Conservation (phyloP, 2,888 invertebrate species). For the Lepidochrysops patricia region DNA sequence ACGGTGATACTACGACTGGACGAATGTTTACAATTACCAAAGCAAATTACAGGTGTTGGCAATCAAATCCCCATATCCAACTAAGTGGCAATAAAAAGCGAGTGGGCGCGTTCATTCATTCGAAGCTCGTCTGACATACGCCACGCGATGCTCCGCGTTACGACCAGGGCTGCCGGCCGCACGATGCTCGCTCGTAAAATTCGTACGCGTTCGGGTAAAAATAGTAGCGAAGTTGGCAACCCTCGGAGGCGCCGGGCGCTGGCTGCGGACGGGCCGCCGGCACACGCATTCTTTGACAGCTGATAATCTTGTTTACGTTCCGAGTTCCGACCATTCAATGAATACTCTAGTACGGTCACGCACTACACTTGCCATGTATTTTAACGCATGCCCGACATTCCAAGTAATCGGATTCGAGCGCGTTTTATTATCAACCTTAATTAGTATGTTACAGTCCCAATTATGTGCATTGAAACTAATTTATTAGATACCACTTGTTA, state of each 20-base stretch:
- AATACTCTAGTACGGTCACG: constrained; percentile 24
- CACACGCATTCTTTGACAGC: constrained; percentile 57
- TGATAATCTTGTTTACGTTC: constrained; percentile 45
- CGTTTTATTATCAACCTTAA: neutral
- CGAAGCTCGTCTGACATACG: constrained; percentile 23
- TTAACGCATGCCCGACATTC: neutral
- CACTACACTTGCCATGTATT: constrained; percentile 7
- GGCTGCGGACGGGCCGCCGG: constrained; percentile 26
- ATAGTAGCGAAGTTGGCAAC: neutral
- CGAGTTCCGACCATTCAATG: constrained; percentile 35
- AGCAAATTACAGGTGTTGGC: constrained; percentile 61
- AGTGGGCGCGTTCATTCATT: constrained; percentile 39
- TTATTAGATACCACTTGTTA: neutral
- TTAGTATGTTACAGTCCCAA: neutral
- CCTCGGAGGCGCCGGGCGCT: constrained; percentile 8
- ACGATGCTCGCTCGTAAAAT: neutral
- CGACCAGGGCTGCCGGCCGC: constrained; percentile 17
- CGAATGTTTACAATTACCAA: constrained; percentile 23
- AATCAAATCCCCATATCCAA: constrained; percentile 45
- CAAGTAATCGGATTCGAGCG: neutral
- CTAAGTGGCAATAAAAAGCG: constrained; percentile 61
- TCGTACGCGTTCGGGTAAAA: neutral
- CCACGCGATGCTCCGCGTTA: constrained; percentile 19
- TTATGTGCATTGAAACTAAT: neutral
- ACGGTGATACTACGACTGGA: neutral